Evolutionary conservation across 2,797 vertebrate genomes (phyloP).

Genomic region (Cryptoblepharus egeriae): DNA sequence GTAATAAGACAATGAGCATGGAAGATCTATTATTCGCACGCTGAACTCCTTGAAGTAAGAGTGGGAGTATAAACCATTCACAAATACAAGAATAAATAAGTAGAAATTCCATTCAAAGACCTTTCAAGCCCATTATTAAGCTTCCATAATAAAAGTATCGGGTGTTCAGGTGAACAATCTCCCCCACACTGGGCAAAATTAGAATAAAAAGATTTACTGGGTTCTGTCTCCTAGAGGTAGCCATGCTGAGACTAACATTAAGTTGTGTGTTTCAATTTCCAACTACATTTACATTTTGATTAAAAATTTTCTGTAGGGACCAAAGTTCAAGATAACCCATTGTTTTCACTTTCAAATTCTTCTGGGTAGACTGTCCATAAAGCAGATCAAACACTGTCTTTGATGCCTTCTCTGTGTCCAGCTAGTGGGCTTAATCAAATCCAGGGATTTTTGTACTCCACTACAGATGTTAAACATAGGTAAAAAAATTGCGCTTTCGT

Average conservation of each 20-base stretch:
- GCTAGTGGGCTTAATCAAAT: not conserved
- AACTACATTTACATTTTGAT: constrained; percentile 9
- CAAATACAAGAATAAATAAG: too few relatives aligned
- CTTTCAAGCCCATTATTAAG: not conserved
- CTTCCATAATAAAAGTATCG: not conserved
- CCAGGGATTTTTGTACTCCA: not conserved
- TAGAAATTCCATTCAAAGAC: too few relatives aligned
- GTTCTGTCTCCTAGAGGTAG: not conserved
- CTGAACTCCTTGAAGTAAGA: too few relatives aligned
- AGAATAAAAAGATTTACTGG: constrained; percentile 2
- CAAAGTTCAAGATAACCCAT: not conserved
- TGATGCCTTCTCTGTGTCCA: not conserved
- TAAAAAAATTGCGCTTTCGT: not conserved
- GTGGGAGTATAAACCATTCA: too few relatives aligned
- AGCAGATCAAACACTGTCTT: not conserved
- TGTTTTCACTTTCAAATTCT: not conserved
- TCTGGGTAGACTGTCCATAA: constrained; percentile 4
- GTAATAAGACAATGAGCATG: too few relatives aligned
- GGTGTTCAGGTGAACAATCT: not conserved
- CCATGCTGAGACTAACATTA: constrained; percentile 3
- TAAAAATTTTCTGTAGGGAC: not conserved
- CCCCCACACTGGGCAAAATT: not conserved
- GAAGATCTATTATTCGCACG: too few relatives aligned
- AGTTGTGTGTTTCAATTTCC: constrained; percentile 10
- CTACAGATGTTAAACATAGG: not conserved